Conservation (phyloP, 2,113 vertebrate genomes). For the Trichomycterus rosablanca region DNA sequence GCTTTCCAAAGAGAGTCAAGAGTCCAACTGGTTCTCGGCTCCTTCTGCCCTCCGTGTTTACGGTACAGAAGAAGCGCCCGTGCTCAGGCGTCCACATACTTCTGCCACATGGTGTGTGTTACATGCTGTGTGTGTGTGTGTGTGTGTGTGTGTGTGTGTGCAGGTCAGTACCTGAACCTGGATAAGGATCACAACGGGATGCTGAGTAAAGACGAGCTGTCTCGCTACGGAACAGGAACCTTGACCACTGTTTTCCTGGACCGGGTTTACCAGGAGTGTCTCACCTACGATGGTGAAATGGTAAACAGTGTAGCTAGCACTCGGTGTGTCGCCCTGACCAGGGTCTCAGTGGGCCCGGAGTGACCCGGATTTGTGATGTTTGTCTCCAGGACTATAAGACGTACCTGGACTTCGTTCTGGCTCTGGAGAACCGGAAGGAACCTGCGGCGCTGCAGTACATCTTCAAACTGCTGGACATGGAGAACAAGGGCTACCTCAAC, state of each 20-base stretch:
- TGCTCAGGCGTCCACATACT: too few species aligned
- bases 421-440: conserved; percentile 96
- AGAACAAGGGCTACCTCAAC: conserved; percentile 91
- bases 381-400: conserved; percentile 90
- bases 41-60: conserved; percentile 93
- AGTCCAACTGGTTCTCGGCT: conserved; percentile 98
- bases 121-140: conserved; percentile 5
- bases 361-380: too few species aligned
- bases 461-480: conserved; percentile 96
- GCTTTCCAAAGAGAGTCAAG: conserved; percentile 96
- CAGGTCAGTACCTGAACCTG: conserved; percentile 95
- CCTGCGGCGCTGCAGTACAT: conserved; percentile 95
- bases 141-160: conserved; percentile 20
- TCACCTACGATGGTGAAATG: conserved; percentile 98
- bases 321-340: too few species aligned
- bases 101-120: too few species aligned
- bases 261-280: conserved; percentile 92
- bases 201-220: conserved; percentile 97
- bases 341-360: too few species aligned
- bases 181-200: conserved; percentile 98
- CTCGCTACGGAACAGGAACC: conserved; percentile 92
- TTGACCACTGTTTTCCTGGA: conserved; percentile 93
- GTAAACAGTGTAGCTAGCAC: conserved; percentile 62
- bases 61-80: too few species aligned
- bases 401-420: conserved; percentile 94